Conservation (phyloP, 2,113 vertebrate species). For the Pituophis catenifer region DNA sequence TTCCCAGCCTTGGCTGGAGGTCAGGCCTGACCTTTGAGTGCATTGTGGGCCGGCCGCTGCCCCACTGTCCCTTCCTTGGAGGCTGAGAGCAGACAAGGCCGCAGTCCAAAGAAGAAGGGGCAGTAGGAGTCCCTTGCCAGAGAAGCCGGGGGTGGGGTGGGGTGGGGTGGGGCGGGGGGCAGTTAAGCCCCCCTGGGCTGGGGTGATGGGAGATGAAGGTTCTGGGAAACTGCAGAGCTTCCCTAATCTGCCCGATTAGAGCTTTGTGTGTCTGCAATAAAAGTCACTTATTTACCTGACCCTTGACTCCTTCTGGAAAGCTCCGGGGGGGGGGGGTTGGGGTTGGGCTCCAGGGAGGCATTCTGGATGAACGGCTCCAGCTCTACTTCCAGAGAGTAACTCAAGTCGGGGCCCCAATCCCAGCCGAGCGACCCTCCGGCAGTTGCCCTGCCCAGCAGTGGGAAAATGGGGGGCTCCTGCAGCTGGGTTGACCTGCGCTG, state of each 20-base stretch:
- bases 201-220: background rate
- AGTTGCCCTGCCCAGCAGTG: no score
- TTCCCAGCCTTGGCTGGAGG: background rate
- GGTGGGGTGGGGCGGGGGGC: no score
- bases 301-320: no score
- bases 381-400: background rate
- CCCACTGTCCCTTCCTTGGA: background rate
- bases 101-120: background rate
- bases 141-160: background rate
- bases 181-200: no score
- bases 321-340: no score
- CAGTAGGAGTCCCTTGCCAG: background rate
- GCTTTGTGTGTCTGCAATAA: background rate
- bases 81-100: background rate
- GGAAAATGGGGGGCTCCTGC: background rate
- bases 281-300: background rate
- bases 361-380: background rate
- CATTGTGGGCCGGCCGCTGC: background rate
- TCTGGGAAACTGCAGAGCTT: background rate
- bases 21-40: no score
- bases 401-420: background rate
- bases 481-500: no score
- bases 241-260: background rate
- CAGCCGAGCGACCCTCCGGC: no score
- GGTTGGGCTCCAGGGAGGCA: background rate